A percentile compares a stretch with the other conserved stretches of the same genome.
phyloP scores from a whole-genome alignment of 2,797 vertebrate genomes.

The Schizopygopsis malacanthus region DNA sequence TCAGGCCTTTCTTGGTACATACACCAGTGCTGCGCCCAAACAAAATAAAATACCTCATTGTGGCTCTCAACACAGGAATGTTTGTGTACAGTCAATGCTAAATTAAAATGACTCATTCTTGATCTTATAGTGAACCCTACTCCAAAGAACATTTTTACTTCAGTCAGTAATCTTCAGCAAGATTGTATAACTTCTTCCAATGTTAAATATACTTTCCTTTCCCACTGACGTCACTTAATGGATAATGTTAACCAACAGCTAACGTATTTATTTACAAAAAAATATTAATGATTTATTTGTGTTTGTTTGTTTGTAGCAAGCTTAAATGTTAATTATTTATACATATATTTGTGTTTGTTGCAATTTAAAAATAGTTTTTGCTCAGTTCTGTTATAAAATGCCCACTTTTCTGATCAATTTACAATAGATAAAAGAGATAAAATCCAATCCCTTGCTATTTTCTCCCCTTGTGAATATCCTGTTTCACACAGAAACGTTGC shows the following conservation, averaged over 20 bases:
- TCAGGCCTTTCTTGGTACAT: slow-evolving; percentile 76
- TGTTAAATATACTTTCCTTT: neutral
- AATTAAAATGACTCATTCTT: neutral
- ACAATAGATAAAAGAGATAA: neutral
- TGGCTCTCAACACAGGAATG: slow-evolving; percentile 47
- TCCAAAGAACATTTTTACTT: neutral
- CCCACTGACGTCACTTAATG: neutral
- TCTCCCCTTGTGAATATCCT: neutral
- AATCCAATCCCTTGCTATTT: neutral
- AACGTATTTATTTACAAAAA: neutral
- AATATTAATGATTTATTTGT: too few species aligned
- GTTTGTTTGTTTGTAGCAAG: too few species aligned
- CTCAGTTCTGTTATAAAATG: neutral
- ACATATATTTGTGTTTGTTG: neutral
- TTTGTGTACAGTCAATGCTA: neutral
- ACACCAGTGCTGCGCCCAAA: slow-evolving; percentile 69
- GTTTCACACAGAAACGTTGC: neutral
- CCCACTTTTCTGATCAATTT: neutral
- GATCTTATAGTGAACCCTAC: neutral
- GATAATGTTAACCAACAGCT: neutral
- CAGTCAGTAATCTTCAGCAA: neutral
- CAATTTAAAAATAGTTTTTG: neutral
- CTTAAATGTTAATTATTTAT: too few species aligned
- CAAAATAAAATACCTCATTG: slow-evolving; percentile 43
- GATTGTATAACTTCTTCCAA: neutral